Percentiles rank a stretch among this genome's conserved stretches.
phyloP scores from a whole-genome alignment of 2,113 vertebrate genomes.

The Oryzias curvinotus region DNA sequence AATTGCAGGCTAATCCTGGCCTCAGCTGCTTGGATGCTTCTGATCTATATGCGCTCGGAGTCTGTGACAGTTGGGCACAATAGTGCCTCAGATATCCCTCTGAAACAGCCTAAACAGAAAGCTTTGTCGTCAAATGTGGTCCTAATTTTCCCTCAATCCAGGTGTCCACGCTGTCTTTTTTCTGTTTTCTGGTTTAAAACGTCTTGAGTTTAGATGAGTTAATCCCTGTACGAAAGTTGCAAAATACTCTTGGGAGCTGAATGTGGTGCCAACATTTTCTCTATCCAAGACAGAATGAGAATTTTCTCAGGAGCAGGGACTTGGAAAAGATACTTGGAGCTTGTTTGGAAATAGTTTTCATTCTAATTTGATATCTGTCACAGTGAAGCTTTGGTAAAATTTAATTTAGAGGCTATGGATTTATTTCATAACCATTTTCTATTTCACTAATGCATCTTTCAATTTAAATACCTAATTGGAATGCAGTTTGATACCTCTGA shows the following conservation, averaged over 20 bases:
- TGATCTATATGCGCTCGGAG: slow-evolving; percentile 48
- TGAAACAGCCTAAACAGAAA: slow-evolving; percentile 46
- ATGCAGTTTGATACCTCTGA: too few species aligned
- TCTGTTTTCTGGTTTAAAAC: slow-evolving; percentile 30
- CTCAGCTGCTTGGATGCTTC: slow-evolving; percentile 53
- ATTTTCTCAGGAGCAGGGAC: too few species aligned
- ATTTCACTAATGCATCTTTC: too few species aligned
- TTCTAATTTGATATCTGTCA: too few species aligned
- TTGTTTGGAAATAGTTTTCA: too few species aligned
- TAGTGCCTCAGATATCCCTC: slow-evolving; percentile 37
- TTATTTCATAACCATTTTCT: too few species aligned
- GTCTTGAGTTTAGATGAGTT: slow-evolving; percentile 21
- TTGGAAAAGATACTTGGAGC: too few species aligned
- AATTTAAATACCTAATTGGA: too few species aligned
- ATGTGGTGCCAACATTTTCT: background rate
- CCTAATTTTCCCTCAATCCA: slow-evolving; percentile 55
- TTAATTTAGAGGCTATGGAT: too few species aligned
- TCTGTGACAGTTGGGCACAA: slow-evolving; percentile 36
- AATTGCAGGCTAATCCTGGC: slow-evolving; percentile 61
- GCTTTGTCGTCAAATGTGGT: slow-evolving; percentile 57
- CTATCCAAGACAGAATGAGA: background rate
- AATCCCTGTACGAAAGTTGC: slow-evolving; percentile 15
- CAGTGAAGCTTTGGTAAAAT: too few species aligned
- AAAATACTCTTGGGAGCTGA: slow-evolving; percentile 25
- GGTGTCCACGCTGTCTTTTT: slow-evolving; percentile 40